Base-by-base conservation (phyloP, 2,888 invertebrate species). In the Leptopilina syphax region DNA sequence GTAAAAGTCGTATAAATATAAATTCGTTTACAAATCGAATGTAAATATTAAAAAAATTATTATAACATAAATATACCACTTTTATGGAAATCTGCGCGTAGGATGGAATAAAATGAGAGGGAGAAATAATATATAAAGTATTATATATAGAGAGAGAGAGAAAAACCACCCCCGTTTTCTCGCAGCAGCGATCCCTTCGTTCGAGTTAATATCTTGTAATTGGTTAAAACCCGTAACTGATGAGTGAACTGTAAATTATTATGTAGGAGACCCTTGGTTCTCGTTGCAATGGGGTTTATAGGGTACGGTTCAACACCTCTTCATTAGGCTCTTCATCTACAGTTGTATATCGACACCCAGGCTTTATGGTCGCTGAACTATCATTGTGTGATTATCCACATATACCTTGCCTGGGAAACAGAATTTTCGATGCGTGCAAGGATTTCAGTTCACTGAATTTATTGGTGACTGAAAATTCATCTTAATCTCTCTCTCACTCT, bases 201-300 rank as follows among this genome's bases (percentile, higher is more conserved):
- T 81, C 81, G 86, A 81, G 85, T 86, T 89, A 89, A 89, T 90
- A 90, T 89, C 85, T 85, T 86, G 86, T 90, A 89, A 91, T 91
- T 91, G 91, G 89, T 89, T 91, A 91, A 91, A 90, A 91, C 91
- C 91, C 91, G 91, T 91, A 89, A 91, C 89, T 88, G 90, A 91
- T 90, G 89, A 91, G 89, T 87, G 90, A 89, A 87, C 90, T 88
- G 87, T 87, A 88, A 90, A 88, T 90, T 89, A 91, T 90, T 90
- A 90, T 90, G 88, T 85, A 85, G 85, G 82, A 87, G 87, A 87
- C 88, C 89, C 88, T 87, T 83, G 85, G 87, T 85, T 86, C 86
- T 82, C 84, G 83, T 86, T 87, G 84, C 87, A 86, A 89, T 86
- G 86, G 87, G 89, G 88, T 89, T 90, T 88, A 89, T 87, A 86